Conservation (phyloP, 2,888 invertebrate species). For the Gastrophysa polygoni region DNA sequence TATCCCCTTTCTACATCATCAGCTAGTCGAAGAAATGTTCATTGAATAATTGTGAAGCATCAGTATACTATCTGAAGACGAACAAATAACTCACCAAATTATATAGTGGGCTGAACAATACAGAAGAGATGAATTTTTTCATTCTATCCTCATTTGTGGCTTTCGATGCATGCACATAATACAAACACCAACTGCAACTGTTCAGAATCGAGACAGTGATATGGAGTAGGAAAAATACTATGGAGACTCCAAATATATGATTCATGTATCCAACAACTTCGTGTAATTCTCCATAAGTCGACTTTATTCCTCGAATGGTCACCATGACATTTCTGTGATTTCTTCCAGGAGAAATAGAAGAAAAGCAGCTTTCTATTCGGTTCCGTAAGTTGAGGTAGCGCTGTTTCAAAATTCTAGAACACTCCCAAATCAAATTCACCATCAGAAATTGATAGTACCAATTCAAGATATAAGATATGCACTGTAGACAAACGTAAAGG, state of each 20-base stretch:
- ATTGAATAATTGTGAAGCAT: not conserved
- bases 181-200: slow-evolving; percentile 10
- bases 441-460: not conserved
- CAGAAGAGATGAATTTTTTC: not conserved
- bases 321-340: not conserved
- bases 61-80: not conserved
- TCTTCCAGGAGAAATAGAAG: not conserved
- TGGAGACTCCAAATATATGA: not conserved
- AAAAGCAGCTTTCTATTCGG: not conserved
- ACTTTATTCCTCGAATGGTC: slow-evolving; percentile 3
- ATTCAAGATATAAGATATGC: not conserved
- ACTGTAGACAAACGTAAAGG: not conserved
- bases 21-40: not conserved
- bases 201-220: slow-evolving; percentile 1
- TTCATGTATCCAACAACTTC: not conserved
- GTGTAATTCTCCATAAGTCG: not conserved
- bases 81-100: slow-evolving; percentile 5
- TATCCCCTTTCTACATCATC: too few species aligned
- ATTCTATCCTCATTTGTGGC: not conserved
- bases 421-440: slow-evolving; percentile 1
- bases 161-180: not conserved
- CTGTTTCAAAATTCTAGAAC: not conserved
- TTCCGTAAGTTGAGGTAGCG: not conserved
- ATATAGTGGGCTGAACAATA: slow-evolving; percentile 6
- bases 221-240: not conserved